These are phyloP conservation scores for Ispidina picta DNA, from an alignment of 2,797 vertebrate genomes.

Conservation along the genomic window DNA sequence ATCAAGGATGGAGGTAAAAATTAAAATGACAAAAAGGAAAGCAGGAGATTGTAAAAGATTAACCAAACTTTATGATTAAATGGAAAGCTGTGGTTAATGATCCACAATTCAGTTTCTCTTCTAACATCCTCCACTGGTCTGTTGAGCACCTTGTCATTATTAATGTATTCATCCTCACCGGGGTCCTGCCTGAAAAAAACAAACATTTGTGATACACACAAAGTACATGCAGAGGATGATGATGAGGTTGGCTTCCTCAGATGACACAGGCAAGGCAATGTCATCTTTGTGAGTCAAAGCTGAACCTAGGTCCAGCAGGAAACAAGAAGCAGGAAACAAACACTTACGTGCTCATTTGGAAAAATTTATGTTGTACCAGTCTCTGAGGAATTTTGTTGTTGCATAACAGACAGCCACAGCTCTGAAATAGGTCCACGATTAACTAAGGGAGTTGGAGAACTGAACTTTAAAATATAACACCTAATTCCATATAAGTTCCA, in stretches of 20 bases:
- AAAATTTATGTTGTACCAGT: not conserved
- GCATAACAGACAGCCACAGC: not conserved
- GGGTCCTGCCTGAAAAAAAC: not conserved
- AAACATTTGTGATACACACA: not conserved
- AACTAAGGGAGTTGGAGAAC: not conserved
- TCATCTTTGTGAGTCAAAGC: not conserved
- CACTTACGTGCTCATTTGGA: not conserved
- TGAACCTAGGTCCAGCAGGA: not conserved
- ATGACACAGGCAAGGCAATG: not conserved
- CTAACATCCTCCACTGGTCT: not conserved
- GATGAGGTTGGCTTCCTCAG: not conserved
- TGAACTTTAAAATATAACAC: not conserved
- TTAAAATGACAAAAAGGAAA: not conserved
- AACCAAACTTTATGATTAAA: not conserved
- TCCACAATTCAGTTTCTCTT: not conserved
- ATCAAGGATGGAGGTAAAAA: not conserved
- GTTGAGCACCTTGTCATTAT: not conserved
- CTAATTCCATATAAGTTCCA: not conserved
- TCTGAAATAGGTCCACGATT: not conserved
- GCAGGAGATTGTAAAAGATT: not conserved
- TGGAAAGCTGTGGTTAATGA: not conserved
- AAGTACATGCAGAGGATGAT: accelerated
- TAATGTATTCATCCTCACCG: not conserved
- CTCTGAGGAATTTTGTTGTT: not conserved
- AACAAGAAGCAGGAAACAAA: not conserved